Percentiles rank a stretch among this genome's conserved stretches.
These are phyloP conservation scores for Rhagonycha fulva DNA, from an alignment of 2,888 invertebrate genomes.

Conservation along the genomic window DNA sequence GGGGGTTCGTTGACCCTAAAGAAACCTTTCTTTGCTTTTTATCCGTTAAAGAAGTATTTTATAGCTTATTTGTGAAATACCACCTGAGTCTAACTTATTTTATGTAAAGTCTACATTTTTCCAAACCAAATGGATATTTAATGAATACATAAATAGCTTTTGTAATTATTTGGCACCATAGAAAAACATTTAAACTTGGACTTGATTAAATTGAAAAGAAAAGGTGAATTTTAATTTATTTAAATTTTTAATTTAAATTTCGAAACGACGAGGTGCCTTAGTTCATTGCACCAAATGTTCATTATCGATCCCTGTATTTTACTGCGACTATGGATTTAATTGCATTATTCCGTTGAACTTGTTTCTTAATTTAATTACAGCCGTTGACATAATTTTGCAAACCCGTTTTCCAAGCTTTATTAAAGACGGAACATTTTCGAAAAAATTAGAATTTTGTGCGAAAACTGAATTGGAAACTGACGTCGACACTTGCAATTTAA, in stretches of 20 bases:
- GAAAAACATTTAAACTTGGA: neutral
- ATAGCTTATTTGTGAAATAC: neutral
- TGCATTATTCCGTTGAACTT: neutral
- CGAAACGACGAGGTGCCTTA: neutral
- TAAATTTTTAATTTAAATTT: neutral
- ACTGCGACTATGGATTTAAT: neutral
- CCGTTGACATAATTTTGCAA: neutral
- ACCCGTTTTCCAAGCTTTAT: neutral
- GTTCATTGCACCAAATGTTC: neutral
- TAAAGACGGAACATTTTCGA: neutral
- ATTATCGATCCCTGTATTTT: neutral
- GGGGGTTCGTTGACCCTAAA: neutral
- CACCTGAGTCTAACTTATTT: neutral
- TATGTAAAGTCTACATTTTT: neutral
- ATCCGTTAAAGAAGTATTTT: neutral
- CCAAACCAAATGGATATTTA: neutral
- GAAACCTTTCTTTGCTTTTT: neutral
- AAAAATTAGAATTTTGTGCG: neutral
- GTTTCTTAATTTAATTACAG: neutral
- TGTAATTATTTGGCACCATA: neutral
- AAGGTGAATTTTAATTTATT: neutral
- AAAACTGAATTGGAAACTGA: neutral
- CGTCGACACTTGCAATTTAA: neutral
- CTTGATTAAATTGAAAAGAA: neutral
- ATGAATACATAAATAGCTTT: neutral